A percentile compares a stretch with the other conserved stretches of the same genome.
These are phyloP conservation scores for Lithophane semibrunnea DNA, from an alignment of 2,888 invertebrate genomes.

Conservation along the genomic window DNA sequence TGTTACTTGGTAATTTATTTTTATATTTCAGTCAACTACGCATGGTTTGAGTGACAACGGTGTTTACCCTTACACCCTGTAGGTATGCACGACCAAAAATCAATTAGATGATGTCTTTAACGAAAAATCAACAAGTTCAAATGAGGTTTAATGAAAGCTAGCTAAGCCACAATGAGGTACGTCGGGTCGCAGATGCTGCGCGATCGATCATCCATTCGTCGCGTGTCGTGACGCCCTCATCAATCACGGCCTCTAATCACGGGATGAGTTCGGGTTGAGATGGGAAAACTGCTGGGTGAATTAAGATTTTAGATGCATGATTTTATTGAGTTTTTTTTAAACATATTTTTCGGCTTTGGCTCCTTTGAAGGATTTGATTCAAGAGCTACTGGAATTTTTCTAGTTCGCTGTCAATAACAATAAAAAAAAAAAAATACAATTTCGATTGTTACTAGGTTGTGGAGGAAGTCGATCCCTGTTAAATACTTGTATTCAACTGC, in stretches of 20 bases:
- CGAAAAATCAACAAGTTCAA: constrained; percentile 50
- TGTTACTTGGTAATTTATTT: too few relatives aligned
- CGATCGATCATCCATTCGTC: constrained; percentile 62
- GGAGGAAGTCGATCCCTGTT: background rate
- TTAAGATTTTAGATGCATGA: constrained; percentile 44
- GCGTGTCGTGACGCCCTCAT: constrained; percentile 50
- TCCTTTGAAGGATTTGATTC: background rate
- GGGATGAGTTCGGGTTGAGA: constrained; percentile 28
- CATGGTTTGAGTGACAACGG: too few relatives aligned
- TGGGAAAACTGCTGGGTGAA: constrained; percentile 32
- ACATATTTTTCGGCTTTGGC: background rate
- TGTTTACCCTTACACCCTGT: background rate
- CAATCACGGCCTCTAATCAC: constrained; percentile 61
- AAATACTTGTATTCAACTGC: background rate
- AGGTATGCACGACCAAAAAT: background rate
- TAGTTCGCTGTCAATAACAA: background rate
- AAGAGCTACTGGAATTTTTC: background rate
- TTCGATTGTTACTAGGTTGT: background rate
- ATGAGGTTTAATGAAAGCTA: constrained; percentile 53
- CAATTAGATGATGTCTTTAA: background rate
- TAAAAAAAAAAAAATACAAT: background rate
- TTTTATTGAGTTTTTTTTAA: constrained; percentile 24
- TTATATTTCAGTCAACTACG: too few relatives aligned
- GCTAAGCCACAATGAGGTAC: constrained; percentile 39
- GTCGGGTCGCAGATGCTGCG: constrained; percentile 51